Percentiles rank a stretch among this genome's conserved stretches.
Evolutionary conservation across 2,888 invertebrate genomes (phyloP).

Genomic region (Ephialtes manifestator): DNA sequence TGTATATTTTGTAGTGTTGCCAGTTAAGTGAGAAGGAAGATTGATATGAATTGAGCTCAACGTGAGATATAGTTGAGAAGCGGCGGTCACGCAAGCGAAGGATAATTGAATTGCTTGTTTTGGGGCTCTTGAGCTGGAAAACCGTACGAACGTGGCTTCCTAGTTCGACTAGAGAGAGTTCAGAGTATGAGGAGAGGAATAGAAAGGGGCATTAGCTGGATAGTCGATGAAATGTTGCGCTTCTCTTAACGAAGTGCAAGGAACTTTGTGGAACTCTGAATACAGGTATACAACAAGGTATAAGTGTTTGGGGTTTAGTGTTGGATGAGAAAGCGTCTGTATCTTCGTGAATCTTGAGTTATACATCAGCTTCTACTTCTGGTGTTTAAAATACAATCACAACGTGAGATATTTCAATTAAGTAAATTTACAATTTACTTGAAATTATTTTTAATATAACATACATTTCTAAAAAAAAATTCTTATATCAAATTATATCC

Average conservation of each 20-base stretch:
- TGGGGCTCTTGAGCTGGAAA: slow-evolving; percentile 69
- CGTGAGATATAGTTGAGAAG: slow-evolving; percentile 18
- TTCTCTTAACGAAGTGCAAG: background rate
- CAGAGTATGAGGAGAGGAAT: background rate
- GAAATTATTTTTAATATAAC: no score
- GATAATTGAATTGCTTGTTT: slow-evolving; percentile 82
- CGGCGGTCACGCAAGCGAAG: slow-evolving; percentile 16
- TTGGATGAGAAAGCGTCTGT: background rate
- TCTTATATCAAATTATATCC: no score
- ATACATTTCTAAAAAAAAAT: no score
- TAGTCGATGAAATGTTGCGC: slow-evolving; percentile 32
- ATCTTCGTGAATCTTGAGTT: background rate
- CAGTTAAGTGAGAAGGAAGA: background rate
- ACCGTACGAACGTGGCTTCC: slow-evolving; percentile 46
- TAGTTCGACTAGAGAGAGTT: slow-evolving; percentile 6
- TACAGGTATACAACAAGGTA: background rate
- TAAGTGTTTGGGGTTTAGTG: background rate
- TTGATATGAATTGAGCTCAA: background rate
- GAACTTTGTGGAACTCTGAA: slow-evolving; percentile 16
- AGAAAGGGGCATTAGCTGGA: background rate
- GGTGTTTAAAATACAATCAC: background rate
- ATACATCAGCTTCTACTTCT: background rate
- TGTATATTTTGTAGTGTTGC: no score
- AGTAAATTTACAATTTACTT: background rate
- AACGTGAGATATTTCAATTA: background rate